These are phyloP conservation scores for Tetramorium parvispinum DNA, from an alignment of 1,140 invertebrate genomes.

Conservation along the genomic window DNA sequence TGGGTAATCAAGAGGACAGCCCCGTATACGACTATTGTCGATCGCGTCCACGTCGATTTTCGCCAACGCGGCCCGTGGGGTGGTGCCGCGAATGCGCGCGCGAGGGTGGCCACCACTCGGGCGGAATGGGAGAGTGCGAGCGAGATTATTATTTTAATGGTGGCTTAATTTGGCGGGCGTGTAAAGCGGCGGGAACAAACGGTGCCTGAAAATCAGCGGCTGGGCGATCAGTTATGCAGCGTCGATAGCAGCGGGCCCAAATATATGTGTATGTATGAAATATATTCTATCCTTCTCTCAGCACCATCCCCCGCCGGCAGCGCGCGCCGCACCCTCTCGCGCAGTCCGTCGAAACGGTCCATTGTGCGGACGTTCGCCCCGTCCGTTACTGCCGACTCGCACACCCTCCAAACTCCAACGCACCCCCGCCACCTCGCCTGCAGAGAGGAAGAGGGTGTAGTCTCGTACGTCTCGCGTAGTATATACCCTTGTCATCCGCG, in stretches of 20 bases:
- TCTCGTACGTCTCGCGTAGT: conserved; percentile 54
- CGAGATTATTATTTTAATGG: conserved; percentile 72
- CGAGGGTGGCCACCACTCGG: background rate
- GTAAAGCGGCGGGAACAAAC: conserved; percentile 51
- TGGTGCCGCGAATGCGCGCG: background rate
- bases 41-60: conserved; percentile 52
- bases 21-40: conserved; percentile 27
- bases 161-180: conserved; percentile 66
- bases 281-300: background rate
- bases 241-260: conserved; percentile 74
- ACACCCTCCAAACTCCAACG: conserved; percentile 15
- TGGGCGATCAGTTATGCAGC: conserved; percentile 72
- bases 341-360: conserved; percentile 51
- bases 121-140: background rate
- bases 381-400: conserved; percentile 68
- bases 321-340: background rate
- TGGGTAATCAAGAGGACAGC: conserved; percentile 48
- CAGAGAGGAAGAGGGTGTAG: background rate
- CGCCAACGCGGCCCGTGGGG: background rate
- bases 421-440: background rate
- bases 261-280: conserved; percentile 51
- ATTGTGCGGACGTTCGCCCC: conserved; percentile 72
- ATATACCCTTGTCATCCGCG: conserved; percentile 67
- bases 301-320: conserved; percentile 20
- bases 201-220: conserved; percentile 61